These are phyloP conservation scores for Stenotaenia linearis DNA, from an alignment of 2,888 invertebrate genomes.

Conservation along the genomic window DNA sequence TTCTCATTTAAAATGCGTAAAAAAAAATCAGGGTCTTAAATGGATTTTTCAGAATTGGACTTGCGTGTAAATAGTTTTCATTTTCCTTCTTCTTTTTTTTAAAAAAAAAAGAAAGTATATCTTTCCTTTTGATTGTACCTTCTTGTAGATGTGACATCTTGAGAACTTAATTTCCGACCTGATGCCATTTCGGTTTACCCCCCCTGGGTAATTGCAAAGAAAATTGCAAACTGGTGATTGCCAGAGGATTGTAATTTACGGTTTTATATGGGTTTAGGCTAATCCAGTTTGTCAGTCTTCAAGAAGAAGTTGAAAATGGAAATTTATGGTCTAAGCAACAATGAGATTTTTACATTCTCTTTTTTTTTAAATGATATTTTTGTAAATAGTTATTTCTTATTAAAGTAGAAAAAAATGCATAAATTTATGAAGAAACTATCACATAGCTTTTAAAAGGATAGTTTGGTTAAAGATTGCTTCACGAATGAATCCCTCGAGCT, in stretches of 20 bases:
- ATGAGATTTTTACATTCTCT: too few relatives aligned
- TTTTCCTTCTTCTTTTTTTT: neutral
- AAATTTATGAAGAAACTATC: too few relatives aligned
- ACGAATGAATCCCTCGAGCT: neutral
- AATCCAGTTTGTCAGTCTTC: neutral
- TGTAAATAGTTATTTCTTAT: neutral
- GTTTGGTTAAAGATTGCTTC: neutral
- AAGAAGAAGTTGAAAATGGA: neutral
- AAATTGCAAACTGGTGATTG: constrained; percentile 9
- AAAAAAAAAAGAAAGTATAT: neutral
- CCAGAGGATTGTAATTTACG: neutral
- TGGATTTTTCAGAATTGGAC: neutral
- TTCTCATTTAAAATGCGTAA: neutral
- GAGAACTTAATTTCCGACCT: constrained; percentile 4
- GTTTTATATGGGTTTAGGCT: neutral
- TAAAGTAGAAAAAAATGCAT: too few relatives aligned
- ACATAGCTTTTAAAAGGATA: neutral
- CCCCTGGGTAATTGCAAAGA: neutral
- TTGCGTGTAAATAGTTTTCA: neutral
- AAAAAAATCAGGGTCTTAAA: neutral
- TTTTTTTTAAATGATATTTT: neutral
- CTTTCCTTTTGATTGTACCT: neutral
- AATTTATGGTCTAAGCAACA: neutral
- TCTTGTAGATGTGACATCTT: neutral
- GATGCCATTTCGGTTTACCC: constrained; percentile 9